Conservation (phyloP, 2,113 vertebrate genomes). For the Corapipo altera region DNA sequence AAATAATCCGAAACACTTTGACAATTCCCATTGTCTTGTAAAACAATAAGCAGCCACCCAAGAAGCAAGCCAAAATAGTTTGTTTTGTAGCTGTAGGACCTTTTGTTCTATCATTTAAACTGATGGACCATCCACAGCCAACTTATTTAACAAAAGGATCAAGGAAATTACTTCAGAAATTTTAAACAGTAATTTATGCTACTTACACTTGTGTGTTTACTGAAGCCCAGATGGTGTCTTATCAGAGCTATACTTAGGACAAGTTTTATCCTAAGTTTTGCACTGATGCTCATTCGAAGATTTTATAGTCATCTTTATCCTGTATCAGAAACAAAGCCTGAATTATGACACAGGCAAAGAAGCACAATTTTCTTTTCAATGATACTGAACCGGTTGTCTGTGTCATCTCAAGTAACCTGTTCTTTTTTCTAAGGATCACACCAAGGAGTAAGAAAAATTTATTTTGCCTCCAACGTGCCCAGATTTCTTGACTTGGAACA, state of each 20-base stretch:
- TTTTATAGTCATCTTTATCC: background rate
- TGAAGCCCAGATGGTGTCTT: background rate
- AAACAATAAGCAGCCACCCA: slow-evolving; percentile 56
- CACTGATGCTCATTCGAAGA: background rate
- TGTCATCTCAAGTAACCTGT: slow-evolving; percentile 36
- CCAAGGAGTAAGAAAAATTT: slow-evolving; percentile 18
- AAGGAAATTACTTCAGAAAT: slow-evolving; percentile 6
- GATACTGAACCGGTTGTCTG: background rate
- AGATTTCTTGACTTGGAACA: slow-evolving; percentile 59
- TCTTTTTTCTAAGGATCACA: slow-evolving; percentile 37
- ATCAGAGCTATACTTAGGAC: background rate
- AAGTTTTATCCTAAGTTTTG: background rate
- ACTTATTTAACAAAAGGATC: background rate
- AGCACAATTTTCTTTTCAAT: background rate
- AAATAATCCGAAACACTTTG: slow-evolving; percentile 18
- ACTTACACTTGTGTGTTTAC: background rate
- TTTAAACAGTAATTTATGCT: background rate
- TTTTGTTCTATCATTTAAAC: slow-evolving; percentile 48
- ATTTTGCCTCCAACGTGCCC: background rate
- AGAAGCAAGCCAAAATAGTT: slow-evolving; percentile 55
- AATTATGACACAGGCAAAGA: background rate
- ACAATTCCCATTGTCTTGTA: slow-evolving; percentile 51
- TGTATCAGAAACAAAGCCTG: background rate
- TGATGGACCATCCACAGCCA: background rate
- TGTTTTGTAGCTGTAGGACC: slow-evolving; percentile 33